A percentile compares a stretch with the other conserved stretches of the same genome.
Conservation (phyloP, 2,888 invertebrate species). For the Myopa testacea region DNA sequence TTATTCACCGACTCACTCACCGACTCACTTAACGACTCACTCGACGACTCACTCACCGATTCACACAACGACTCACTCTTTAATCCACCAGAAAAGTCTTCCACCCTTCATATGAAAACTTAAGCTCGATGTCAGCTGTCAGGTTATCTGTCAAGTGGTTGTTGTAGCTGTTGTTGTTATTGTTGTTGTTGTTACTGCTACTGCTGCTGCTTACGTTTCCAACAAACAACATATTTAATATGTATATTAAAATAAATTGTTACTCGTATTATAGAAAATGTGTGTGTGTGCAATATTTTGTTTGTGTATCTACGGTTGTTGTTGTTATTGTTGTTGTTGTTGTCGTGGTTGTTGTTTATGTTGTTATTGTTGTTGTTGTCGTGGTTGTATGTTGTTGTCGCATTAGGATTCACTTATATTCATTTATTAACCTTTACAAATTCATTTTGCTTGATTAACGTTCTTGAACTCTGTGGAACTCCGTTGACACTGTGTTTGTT, state of each 20-base stretch:
- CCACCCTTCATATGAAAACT: background rate
- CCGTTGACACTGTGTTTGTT: background rate
- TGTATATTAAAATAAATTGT: slow-evolving; percentile 18
- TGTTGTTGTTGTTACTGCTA: background rate
- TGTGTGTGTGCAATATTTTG: background rate
- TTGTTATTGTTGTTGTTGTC: slow-evolving; percentile 49
- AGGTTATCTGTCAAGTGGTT: background rate
- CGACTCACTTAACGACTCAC: no score
- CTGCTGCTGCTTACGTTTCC: slow-evolving; percentile 10
- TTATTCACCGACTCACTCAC: no score
- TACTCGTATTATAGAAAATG: background rate
- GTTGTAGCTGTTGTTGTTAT: slow-evolving; percentile 18
- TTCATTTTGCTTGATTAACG: slow-evolving; percentile 54
- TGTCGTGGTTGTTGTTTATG: slow-evolving; percentile 49
- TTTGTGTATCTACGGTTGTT: slow-evolving; percentile 31
- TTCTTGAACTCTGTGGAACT: slow-evolving; percentile 43
- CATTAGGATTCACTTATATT: slow-evolving; percentile 57
- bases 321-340: slow-evolving; percentile 42
- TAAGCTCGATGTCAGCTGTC: background rate
- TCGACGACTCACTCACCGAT: no score
- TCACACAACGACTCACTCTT: background rate
- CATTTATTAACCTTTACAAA: slow-evolving; percentile 64
- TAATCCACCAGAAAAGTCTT: background rate
- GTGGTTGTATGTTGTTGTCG: slow-evolving; percentile 42
- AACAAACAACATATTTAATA: slow-evolving; percentile 28